A percentile compares a stretch with the other conserved stretches of the same genome.
These are phyloP conservation scores for Lordiphosa clarofinis DNA, from an alignment of 1,140 invertebrate genomes.

Conservation along the genomic window DNA sequence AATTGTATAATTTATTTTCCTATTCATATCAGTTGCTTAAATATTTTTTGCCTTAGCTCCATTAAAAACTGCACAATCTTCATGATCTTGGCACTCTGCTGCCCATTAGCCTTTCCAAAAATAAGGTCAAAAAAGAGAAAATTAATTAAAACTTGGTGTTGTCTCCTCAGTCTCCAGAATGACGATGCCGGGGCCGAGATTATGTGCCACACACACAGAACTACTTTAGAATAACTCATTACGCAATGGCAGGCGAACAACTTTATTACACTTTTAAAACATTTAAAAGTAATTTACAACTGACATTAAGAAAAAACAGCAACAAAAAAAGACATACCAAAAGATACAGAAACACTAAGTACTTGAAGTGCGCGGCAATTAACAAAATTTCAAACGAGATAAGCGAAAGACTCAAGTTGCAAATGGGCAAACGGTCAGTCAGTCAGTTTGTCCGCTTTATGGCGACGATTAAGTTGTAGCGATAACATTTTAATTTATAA, in stretches of 20 bases:
- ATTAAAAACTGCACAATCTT: constrained; percentile 1
- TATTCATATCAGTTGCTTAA: not conserved
- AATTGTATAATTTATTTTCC: no score
- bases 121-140: constrained; percentile 21
- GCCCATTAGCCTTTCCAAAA: constrained; percentile 37
- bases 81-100: constrained; percentile 49
- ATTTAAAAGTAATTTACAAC: constrained; percentile 76
- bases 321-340: constrained; percentile 31
- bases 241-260: constrained; percentile 63
- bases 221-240: constrained; percentile 66
- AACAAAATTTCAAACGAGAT: constrained; percentile 69
- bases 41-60: not conserved
- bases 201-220: constrained; percentile 46
- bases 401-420: constrained; percentile 55
- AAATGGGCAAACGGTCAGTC: constrained; percentile 40
- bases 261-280: constrained; percentile 66
- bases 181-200: constrained; percentile 34
- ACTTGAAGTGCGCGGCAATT: constrained; percentile 75
- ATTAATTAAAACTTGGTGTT: constrained; percentile 58
- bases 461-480: constrained; percentile 67
- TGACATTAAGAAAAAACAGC: constrained; percentile 46
- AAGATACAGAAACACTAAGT: constrained; percentile 62
- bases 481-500: constrained; percentile 73
- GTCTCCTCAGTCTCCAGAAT: constrained; percentile 23
- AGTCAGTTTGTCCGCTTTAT: constrained; percentile 46